phyloP scores from a whole-genome alignment of 2,797 vertebrate genomes.

The Sebastes elongatus region DNA sequence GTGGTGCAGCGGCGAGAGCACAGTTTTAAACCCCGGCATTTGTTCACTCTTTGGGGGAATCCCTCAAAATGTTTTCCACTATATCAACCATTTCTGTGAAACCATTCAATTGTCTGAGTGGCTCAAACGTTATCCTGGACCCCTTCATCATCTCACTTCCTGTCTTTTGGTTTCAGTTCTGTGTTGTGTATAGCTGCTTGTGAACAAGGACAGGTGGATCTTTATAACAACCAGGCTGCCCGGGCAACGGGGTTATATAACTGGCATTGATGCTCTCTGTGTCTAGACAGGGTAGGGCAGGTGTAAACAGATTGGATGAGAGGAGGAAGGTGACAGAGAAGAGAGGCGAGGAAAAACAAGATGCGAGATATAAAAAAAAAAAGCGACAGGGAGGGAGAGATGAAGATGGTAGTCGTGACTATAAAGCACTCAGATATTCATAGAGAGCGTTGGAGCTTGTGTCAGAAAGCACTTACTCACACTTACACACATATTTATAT shows the following conservation, averaged over 20 bases:
- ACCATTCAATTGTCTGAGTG: not conserved
- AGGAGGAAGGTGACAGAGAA: conserved; percentile 28
- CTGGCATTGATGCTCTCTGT: conserved; percentile 25
- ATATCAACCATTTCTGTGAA: not conserved
- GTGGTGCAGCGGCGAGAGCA: not conserved
- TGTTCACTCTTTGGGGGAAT: conserved; percentile 2
- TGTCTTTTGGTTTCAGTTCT: conserved; percentile 6
- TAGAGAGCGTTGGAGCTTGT: conserved; percentile 49
- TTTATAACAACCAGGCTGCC: conserved; percentile 9
- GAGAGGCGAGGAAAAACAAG: not conserved
- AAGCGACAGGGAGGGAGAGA: not conserved
- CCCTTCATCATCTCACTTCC: not conserved
- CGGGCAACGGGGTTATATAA: conserved; percentile 33
- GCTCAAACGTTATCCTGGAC: not conserved
- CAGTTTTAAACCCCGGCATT: not conserved
- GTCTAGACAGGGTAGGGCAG: conserved; percentile 44
- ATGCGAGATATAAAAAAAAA: not conserved
- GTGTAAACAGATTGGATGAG: conserved; percentile 35
- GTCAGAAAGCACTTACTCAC: conserved; percentile 72
- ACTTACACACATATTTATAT: conserved; percentile 18
- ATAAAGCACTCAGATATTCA: conserved; percentile 64
- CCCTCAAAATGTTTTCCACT: not conserved
- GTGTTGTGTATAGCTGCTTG: not conserved
- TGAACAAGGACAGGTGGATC: conserved; percentile 35
- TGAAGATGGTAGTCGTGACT: conserved; percentile 46